Base-by-base conservation (phyloP, 2,113 vertebrate species). In the Accipiter virgatus region DNA sequence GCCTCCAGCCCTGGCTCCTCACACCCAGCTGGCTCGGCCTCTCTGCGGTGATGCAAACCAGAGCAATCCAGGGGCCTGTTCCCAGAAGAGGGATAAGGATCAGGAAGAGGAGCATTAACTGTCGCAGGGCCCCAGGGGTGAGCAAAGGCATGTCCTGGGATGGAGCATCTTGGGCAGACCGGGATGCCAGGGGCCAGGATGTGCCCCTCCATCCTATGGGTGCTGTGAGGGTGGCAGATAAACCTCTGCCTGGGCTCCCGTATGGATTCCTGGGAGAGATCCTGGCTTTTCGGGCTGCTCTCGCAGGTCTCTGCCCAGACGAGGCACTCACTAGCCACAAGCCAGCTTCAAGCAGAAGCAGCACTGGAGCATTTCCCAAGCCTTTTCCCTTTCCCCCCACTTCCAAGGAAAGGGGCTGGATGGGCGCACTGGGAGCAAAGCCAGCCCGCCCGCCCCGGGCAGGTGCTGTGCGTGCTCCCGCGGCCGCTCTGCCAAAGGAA, bases 381-480 rank as follows among this genome's bases (percentile, higher is more conserved):
- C 36, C 6, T 81, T 56, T 94, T 79, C 38, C 77, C 32, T 81
- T 63, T 78, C 63, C 56, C 87, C 34, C 23, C 38, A 2, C 56
- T 88, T 85, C 7, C 23, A 74, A 75, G 74, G 61, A 65, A 62
- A 88, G 62, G 47, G 42, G 42, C 78, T 59, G 86, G 88, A 55
- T 55, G 88, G 93, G 52, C 6, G 61, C 31, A 0, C 16, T 3
- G 78, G 58, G 86, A 86, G 70, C 88, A 48, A 80, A 58, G 83
- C 83, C 86, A 70, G 71, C 79, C 32, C 1, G 2, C 50, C 66
- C 7, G 14, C 58, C 36, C 50, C 4, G 6, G 59, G 90, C 91
- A 96, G 96, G 97, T 96, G 95, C 95, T 88, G 72, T 13, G 52
- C 88, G 71, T 12, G 3, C 56, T 97, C 88, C 92, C 2, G 34